A percentile compares a stretch with the other conserved stretches of the same genome.
Conservation (phyloP, 2,888 invertebrate species). For the Pseudoips prasinana region DNA sequence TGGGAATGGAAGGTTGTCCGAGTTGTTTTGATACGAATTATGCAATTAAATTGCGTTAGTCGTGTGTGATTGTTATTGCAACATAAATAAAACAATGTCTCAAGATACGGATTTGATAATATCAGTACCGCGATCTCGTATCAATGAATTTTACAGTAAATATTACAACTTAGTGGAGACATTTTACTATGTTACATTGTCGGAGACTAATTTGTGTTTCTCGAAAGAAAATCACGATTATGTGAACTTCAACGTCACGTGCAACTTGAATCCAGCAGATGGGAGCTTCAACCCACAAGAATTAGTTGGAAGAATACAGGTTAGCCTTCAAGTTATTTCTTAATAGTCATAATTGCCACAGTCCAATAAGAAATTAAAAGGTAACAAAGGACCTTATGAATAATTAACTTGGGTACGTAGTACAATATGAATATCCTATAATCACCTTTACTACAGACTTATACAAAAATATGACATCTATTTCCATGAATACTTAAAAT, state of each 20-base stretch:
- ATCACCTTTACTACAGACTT: too few relatives aligned
- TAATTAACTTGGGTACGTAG: conserved; percentile 27
- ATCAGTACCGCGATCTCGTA: conserved; percentile 69
- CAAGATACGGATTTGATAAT: conserved; percentile 64
- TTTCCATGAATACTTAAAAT: too few relatives aligned
- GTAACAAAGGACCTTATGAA: conserved; percentile 35
- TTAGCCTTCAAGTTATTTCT: conserved; percentile 31
- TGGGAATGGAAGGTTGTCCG: conserved; percentile 37
- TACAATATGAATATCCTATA: conserved; percentile 11
- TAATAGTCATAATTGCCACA: too few relatives aligned
- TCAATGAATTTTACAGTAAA: conserved; percentile 68
- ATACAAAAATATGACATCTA: too few relatives aligned
- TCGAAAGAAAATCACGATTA: conserved; percentile 60
- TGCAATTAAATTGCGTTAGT: conserved; percentile 59
- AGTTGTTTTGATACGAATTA: conserved; percentile 64
- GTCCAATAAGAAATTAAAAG: conserved; percentile 8
- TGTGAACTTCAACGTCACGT: conserved; percentile 69
- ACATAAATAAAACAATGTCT: conserved; percentile 61
- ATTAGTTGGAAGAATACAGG: conserved; percentile 69
- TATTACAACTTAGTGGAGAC: conserved; percentile 76
- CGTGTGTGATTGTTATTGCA: conserved; percentile 44
- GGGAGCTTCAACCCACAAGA: conserved; percentile 66
- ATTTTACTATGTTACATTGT: conserved; percentile 76
- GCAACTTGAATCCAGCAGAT: conserved; percentile 69
- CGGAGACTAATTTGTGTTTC: conserved; percentile 60